Base-by-base conservation (phyloP, 30 jellyfish, hydroid and myxozoan genomes). In the Calvadosia cruxmelitensis region DNA sequence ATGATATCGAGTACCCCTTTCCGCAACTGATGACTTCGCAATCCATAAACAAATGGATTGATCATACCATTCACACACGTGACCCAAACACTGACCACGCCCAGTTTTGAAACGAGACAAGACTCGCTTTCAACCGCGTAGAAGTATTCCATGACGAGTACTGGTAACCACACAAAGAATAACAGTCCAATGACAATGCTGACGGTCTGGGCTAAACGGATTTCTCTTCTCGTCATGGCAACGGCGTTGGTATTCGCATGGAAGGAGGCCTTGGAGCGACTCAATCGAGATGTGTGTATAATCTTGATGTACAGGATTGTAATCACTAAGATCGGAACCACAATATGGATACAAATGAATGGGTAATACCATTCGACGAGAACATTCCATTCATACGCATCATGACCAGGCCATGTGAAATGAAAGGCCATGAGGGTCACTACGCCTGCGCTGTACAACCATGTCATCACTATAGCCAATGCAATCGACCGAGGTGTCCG, bases 81-180 rank as follows among this genome's bases (percentile, higher is more conserved):
- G 27, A 83, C 35, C 90, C 95, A 83, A 26, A 83, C 95, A 64
- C 92, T 83, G 53, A 71, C 81, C 1, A 82, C 84, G n/a, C 92
- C 95, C 13, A 84, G 88, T 24, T 68, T 75, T 31, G 77, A 75
- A 3, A 75, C 77, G 1, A 70, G 33, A 34, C 95, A 83, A 32
- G 89, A 66, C 57, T 42, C 57, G 20, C 57, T 42, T 42, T 42
- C 57, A 42, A 74, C 57, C 1, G 83, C 94, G 63, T 82, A 82
- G 62, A 82, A 75, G 65, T 63, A 69, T 73, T 82, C 94, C n/a
- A 74, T 57, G n/a, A 75, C 79, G 64, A 82, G 50, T 3, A 74
- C 94, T 13, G 94, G 94, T 3, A 82, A 69, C 94, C 94, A 82
- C 5, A 82, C 84, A 16, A 74, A 15, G 34, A 73, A 73, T 75